phyloP scores from a whole-genome alignment of 2,113 vertebrate species.

The Astur gentilis region DNA sequence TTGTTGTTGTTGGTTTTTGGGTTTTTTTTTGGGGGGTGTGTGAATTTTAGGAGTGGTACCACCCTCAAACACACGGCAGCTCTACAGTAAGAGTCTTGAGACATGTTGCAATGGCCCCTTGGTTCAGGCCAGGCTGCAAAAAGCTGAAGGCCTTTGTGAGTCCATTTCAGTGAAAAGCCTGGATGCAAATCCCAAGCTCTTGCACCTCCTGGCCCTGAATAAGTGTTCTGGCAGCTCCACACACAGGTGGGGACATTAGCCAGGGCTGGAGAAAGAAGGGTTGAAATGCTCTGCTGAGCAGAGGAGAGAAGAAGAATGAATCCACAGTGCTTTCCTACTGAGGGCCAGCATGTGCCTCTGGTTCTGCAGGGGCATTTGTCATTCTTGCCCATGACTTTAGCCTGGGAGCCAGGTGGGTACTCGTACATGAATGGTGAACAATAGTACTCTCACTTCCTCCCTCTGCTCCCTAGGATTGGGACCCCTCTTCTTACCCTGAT shows the following conservation, averaged over 20 bases:
- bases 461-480: not conserved
- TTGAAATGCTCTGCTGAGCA: not conserved
- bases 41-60: not conserved
- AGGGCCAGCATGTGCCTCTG: not conserved
- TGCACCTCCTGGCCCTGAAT: not conserved
- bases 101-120: not conserved
- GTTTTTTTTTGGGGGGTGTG: no score
- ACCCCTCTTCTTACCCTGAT: not conserved
- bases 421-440: not conserved
- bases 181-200: not conserved
- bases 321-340: not conserved
- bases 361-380: not conserved
- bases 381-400: not conserved
- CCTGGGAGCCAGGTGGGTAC: not conserved
- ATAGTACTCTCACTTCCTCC: not conserved
- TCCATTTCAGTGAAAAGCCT: not conserved
- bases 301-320: not conserved
- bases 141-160: not conserved
- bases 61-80: not conserved
- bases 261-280: not conserved
- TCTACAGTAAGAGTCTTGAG: not conserved
- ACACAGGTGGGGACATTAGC: not conserved
- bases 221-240: not conserved
- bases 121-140: not conserved
- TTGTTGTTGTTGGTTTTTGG: no score